Evolutionary conservation across 1,140 invertebrate species (phyloP), one percentile per base, ranked within the genome.

Genomic region (Achroia grisella): DNA sequence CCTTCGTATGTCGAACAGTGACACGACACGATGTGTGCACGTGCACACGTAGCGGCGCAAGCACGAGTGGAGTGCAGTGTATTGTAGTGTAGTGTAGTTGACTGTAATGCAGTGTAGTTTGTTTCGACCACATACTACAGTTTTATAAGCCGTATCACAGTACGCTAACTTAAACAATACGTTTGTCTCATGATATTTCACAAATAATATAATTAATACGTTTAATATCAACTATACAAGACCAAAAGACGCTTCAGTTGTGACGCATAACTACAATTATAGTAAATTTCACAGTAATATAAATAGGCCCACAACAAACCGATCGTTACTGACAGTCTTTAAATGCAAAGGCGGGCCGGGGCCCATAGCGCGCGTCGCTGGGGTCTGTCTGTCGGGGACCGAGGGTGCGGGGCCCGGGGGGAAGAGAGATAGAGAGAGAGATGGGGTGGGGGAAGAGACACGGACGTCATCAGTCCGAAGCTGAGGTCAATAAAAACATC

Each of bases 121-220:
- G 33, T 6, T 35, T 35, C 33, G 33, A 35, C 14, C 14, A 35
- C 12, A 51, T 51, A 40, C 37, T 23, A 23, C 37, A 45, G 62
- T 62, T 69, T 61, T 58, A 67, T 47, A 71, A 73, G 71, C 71
- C 73, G 73, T 77, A 80, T 80, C 73, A 80, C 76, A 80, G 73
- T 71, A 80, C 66, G 62, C 73, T 77, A 77, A 80, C 68, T 71
- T 71, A 73, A 76, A 68, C 6, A 60, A 58, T 67, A 62, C 23
- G 13, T 44, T 36, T 15, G 32, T 42, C 15, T 13, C 11, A 29
- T 43, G 14, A 37, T 15, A 37, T 37, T 10, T 37, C 35, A 37
- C 17, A 37, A 37, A 37, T 37, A 37, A 37, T 2, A 36, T 5
- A n/a, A n/a, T n/a, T n/a, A n/a, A n/a, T n/a, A n/a, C n/a, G n/a